Conservation (phyloP, 1,140 invertebrate genomes). For the Magallana angulata region DNA sequence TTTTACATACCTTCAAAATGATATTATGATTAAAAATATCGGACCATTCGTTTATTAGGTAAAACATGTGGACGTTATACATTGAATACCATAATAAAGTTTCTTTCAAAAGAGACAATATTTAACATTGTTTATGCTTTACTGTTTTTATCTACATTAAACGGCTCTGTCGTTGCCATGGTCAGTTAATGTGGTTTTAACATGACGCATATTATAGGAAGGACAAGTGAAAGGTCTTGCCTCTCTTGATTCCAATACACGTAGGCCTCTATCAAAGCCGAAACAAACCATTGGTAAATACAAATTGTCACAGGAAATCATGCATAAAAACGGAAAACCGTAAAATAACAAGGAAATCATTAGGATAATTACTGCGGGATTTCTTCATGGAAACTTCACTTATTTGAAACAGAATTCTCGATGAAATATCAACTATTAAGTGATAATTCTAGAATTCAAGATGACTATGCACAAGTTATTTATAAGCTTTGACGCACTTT, state of each 20-base stretch:
- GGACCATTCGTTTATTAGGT: too few relatives aligned
- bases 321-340: conserved; percentile 20
- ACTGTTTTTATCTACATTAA: too few relatives aligned
- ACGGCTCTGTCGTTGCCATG: too few relatives aligned
- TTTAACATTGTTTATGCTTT: too few relatives aligned
- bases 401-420: conserved; percentile 13
- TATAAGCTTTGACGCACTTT: background rate
- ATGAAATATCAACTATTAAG: conserved; percentile 25
- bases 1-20: too few relatives aligned
- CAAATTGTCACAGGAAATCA: conserved; percentile 23
- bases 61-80: too few relatives aligned
- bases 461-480: background rate
- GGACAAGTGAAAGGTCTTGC: too few relatives aligned
- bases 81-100: too few relatives aligned
- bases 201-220: too few relatives aligned
- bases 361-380: conserved; percentile 1
- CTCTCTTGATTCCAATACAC: background rate
- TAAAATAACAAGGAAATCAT: conserved; percentile 33
- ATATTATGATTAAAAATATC: too few relatives aligned
- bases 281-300: background rate
- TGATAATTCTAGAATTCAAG: background rate
- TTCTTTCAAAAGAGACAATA: too few relatives aligned
- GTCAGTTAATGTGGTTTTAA: too few relatives aligned
- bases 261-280: background rate
- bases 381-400: conserved; percentile 10